A percentile compares a stretch with the other conserved stretches of the same genome.
Conservation (phyloP, 2,888 invertebrate genomes). For the Octonoba sinensis region DNA sequence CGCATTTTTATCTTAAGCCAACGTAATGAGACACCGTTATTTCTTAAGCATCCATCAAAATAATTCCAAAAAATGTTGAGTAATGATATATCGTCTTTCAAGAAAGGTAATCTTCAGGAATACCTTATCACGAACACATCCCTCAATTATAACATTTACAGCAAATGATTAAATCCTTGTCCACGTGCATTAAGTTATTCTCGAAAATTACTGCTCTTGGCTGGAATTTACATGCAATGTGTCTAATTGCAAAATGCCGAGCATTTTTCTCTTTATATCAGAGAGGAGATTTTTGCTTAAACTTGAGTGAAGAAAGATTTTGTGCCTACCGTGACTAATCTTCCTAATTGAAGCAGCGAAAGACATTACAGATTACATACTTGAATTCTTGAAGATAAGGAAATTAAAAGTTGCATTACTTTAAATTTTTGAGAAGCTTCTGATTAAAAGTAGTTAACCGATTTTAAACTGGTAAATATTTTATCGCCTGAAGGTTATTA, state of each 20-base stretch:
- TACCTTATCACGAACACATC: slow-evolving; percentile 36
- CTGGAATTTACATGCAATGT: slow-evolving; percentile 33
- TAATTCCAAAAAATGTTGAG: too few relatives aligned
- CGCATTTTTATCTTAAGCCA: not conserved
- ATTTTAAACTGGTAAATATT: too few relatives aligned
- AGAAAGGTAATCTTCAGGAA: slow-evolving; percentile 41
- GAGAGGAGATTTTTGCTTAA: too few relatives aligned
- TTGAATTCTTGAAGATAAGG: too few relatives aligned
- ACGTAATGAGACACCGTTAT: not conserved
- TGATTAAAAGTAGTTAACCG: too few relatives aligned
- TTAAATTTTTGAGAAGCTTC: too few relatives aligned
- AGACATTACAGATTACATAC: too few relatives aligned
- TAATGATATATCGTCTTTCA: not conserved
- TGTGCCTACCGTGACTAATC: too few relatives aligned
- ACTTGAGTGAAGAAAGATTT: too few relatives aligned
- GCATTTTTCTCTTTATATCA: slow-evolving; percentile 19
- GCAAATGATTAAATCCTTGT: slow-evolving; percentile 45
- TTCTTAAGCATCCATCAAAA: not conserved
- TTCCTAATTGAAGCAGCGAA: too few relatives aligned
- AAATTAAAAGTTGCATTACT: too few relatives aligned
- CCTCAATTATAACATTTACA: slow-evolving; percentile 50
- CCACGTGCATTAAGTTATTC: slow-evolving; percentile 40
- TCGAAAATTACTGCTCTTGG: slow-evolving; percentile 35
- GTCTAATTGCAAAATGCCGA: slow-evolving; percentile 36
- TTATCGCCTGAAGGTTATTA: too few relatives aligned